phyloP scores from a whole-genome alignment of 2,888 invertebrate genomes.

The Camponotus fellah region DNA sequence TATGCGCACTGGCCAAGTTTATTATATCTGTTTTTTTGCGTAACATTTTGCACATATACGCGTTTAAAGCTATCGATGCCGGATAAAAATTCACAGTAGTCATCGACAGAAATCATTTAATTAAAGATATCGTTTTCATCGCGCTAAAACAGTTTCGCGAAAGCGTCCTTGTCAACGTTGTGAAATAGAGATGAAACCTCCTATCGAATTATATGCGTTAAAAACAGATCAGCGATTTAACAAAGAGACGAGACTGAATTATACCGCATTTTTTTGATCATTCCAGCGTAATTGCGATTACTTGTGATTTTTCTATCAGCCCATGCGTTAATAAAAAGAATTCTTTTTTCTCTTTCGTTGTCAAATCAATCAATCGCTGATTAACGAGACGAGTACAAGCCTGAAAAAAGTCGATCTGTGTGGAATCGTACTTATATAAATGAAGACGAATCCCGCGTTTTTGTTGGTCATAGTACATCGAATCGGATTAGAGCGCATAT shows the following conservation, averaged over 20 bases:
- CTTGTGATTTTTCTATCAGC: slow-evolving; percentile 1
- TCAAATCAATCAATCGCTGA: slow-evolving; percentile 21
- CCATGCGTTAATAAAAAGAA: slow-evolving; percentile 18
- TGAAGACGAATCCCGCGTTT: background rate
- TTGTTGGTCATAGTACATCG: slow-evolving; percentile 24
- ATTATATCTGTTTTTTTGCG: background rate
- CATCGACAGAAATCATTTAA: slow-evolving; percentile 2
- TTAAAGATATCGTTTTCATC: slow-evolving; percentile 35
- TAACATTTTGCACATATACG: background rate
- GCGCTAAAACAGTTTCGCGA: background rate
- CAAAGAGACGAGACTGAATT: slow-evolving; percentile 51
- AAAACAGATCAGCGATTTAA: slow-evolving; percentile 43
- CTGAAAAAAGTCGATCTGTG: background rate
- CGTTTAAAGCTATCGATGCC: background rate
- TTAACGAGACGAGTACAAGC: background rate
- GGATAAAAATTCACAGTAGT: slow-evolving; percentile 16
- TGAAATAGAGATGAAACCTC: slow-evolving; percentile 15
- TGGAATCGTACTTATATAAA: background rate
- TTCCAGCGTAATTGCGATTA: slow-evolving; percentile 18
- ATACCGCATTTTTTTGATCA: slow-evolving; percentile 44
- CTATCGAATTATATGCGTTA: slow-evolving; percentile 14
- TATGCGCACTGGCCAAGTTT: background rate
- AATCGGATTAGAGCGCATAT: slow-evolving; percentile 65
- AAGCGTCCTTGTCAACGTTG: background rate
- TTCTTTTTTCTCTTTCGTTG: slow-evolving; percentile 9